A percentile compares a stretch with the other conserved stretches of the same genome.
These are phyloP conservation scores for Zelostemma sp. DNA, from an alignment of 1,140 invertebrate genomes.

Conservation along the genomic window DNA sequence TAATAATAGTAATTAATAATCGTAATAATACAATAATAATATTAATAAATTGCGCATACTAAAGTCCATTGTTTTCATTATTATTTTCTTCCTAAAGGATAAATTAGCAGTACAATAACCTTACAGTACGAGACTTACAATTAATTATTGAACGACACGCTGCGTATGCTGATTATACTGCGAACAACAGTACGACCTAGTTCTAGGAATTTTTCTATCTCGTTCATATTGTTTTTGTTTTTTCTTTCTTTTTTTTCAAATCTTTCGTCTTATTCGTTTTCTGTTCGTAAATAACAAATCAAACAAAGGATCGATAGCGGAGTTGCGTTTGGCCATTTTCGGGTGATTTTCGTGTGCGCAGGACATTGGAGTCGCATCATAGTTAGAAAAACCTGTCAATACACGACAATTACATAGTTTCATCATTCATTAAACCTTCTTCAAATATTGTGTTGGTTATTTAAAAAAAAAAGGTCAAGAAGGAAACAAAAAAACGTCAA, in stretches of 20 bases:
- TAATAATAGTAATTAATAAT: slow-evolving; percentile 17
- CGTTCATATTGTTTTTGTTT: slow-evolving; percentile 14
- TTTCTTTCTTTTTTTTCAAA: slow-evolving; percentile 27
- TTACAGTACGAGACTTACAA: slow-evolving; percentile 46
- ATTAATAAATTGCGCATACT: slow-evolving; percentile 30
- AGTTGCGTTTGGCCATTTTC: slow-evolving; percentile 56
- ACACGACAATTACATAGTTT: slow-evolving; percentile 63
- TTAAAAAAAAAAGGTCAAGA: slow-evolving; percentile 7
- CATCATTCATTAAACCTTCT: slow-evolving; percentile 27
- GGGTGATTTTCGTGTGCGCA: slow-evolving; percentile 56
- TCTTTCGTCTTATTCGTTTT: too few species aligned
- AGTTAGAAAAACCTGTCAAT: slow-evolving; percentile 70
- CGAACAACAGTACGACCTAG: slow-evolving; percentile 22
- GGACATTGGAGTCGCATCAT: slow-evolving; percentile 50
- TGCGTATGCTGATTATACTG: slow-evolving; percentile 29
- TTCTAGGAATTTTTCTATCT: slow-evolving; percentile 19
- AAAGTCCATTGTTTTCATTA: slow-evolving; percentile 12
- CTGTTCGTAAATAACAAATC: slow-evolving; percentile 35
- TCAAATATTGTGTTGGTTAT: slow-evolving; percentile 5
- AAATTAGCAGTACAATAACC: slow-evolving; percentile 35
- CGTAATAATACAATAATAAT: slow-evolving; percentile 19
- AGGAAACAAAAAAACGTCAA: slow-evolving; percentile 5
- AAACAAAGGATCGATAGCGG: slow-evolving; percentile 43
- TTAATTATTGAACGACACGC: slow-evolving; percentile 40
- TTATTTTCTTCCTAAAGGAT: slow-evolving; percentile 17